These are phyloP conservation scores for Vulpes lagopus DNA, from an alignment of 2,113 vertebrate species.

Conservation along the genomic window DNA sequence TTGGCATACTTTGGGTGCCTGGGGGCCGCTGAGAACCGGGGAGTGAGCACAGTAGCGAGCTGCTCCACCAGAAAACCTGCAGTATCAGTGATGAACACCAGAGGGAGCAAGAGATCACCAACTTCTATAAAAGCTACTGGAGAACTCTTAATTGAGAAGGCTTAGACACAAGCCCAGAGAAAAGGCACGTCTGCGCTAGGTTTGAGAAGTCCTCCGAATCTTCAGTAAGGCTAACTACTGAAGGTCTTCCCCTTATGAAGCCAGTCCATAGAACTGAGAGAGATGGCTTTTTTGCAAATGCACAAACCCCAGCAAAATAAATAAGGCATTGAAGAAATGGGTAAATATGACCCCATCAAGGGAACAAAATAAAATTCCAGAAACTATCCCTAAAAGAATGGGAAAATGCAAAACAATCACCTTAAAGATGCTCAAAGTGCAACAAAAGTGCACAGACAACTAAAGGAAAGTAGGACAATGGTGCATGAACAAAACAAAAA, in stretches of 20 bases:
- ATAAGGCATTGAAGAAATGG: neutral
- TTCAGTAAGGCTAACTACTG: neutral
- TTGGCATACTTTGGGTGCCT: neutral
- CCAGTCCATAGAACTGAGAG: neutral
- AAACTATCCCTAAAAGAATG: neutral
- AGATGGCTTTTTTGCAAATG: neutral
- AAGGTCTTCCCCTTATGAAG: neutral
- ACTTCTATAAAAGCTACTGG: neutral
- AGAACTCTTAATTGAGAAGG: neutral
- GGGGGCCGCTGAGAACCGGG: neutral
- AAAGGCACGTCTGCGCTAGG: neutral
- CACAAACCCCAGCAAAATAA: neutral
- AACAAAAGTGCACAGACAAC: neutral
- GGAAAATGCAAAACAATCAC: neutral
- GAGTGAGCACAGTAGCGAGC: neutral
- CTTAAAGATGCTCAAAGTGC: neutral
- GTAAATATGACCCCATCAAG: neutral
- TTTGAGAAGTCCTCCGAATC: neutral
- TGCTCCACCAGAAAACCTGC: neutral
- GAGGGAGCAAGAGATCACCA: neutral
- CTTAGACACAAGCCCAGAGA: neutral
- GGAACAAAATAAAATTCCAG: constrained; percentile 7
- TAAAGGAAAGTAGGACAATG: constrained; percentile 40
- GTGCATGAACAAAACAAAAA: neutral
- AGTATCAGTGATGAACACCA: neutral